Conservation (phyloP, 2,888 invertebrate species). For the Sphinx pinastri region DNA sequence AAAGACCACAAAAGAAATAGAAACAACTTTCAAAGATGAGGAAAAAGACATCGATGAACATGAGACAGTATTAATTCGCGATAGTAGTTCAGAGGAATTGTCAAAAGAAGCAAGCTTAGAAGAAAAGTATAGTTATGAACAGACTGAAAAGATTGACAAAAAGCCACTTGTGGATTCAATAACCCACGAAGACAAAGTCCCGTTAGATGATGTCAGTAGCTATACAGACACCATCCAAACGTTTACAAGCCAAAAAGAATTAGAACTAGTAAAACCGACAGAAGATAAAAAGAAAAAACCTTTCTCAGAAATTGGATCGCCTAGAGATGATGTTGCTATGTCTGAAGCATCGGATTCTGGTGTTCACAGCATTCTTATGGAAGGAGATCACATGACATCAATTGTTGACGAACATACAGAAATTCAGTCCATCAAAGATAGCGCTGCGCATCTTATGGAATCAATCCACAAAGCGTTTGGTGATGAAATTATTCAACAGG, state of each 20-base stretch:
- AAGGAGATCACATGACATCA: conserved; percentile 42
- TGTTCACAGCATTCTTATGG: conserved; percentile 59
- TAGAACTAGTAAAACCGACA: conserved; percentile 33
- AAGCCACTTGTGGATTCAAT: conserved; percentile 32
- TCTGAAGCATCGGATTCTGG: conserved; percentile 64
- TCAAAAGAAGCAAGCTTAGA: conserved; percentile 74
- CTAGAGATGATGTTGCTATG: conserved; percentile 54
- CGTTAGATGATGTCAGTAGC: conserved; percentile 38
- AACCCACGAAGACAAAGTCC: conserved; percentile 32
- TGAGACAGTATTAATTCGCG: conserved; percentile 38
- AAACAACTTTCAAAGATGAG: conserved; percentile 41
- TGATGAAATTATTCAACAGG: conserved; percentile 71
- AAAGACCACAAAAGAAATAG: conserved; percentile 43
- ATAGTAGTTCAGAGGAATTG: conserved; percentile 73
- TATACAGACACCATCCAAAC: conserved; percentile 45
- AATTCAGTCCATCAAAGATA: conserved; percentile 49
- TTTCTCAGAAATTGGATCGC: conserved; percentile 41
- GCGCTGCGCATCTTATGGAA: conserved; percentile 59
- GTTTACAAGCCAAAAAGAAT: conserved; percentile 45
- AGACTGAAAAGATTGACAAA: conserved; percentile 65
- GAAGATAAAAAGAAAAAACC: conserved; percentile 36
- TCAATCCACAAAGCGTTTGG: conserved; percentile 72
- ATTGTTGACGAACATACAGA: conserved; percentile 35
- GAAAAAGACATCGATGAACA: conserved; percentile 52
- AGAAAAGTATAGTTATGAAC: conserved; percentile 75